These are phyloP conservation scores for Tiphia femorata DNA, from an alignment of 2,888 invertebrate genomes.

Conservation along the genomic window DNA sequence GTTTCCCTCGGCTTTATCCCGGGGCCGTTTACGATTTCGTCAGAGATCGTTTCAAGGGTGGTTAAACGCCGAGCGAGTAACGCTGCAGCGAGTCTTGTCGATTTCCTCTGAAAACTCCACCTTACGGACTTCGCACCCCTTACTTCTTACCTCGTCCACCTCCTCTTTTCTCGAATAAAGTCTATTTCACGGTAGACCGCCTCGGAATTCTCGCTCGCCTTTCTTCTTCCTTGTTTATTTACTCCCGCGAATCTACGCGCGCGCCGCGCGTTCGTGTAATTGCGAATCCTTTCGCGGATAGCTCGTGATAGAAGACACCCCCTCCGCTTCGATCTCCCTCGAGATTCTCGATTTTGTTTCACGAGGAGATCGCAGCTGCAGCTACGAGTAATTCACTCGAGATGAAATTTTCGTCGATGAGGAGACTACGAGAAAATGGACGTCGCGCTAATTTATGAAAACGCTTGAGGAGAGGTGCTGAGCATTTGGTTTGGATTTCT, in stretches of 20 bases:
- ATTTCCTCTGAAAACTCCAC: no score
- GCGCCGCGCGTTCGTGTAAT: slow-evolving; percentile 23
- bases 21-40: not conserved
- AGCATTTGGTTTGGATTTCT: no score
- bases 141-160: not conserved
- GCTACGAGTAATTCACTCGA: no score
- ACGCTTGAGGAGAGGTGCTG: no score
- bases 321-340: no score
- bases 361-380: no score
- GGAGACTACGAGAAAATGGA: no score
- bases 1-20: no score
- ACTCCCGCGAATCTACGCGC: slow-evolving; percentile 17
- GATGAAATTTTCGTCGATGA: no score
- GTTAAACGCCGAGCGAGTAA: slow-evolving; percentile 22
- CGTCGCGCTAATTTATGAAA: no score
- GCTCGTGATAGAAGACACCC: no score
- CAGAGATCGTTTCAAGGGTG: not conserved
- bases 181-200: slow-evolving; percentile 43
- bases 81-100: slow-evolving; percentile 8
- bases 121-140: not conserved
- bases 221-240: slow-evolving; percentile 40
- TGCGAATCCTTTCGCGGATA: slow-evolving; percentile 33
- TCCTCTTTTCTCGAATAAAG: slow-evolving; percentile 13
- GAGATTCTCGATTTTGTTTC: no score
- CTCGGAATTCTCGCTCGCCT: slow-evolving; percentile 36